phyloP scores from a whole-genome alignment of 2,888 invertebrate species.

The Piscicola geometra region DNA sequence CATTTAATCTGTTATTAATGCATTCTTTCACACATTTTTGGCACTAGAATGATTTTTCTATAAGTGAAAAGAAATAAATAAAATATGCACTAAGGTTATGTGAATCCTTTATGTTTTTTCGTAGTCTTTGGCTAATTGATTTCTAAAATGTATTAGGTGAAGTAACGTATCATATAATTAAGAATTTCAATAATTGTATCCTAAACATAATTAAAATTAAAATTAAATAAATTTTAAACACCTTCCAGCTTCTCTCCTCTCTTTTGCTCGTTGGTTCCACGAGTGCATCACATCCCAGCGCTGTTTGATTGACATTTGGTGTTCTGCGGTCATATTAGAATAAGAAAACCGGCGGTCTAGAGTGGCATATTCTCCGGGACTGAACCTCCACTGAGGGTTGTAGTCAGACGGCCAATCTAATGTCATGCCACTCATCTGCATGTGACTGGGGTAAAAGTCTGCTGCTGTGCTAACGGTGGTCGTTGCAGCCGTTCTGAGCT shows the following conservation, averaged over 20 bases:
- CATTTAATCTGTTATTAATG: too few species aligned
- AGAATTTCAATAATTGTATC: too few species aligned
- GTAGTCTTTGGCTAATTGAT: too few species aligned
- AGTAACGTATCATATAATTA: too few species aligned
- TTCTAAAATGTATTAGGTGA: too few species aligned
- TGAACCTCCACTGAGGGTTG: slow-evolving; percentile 32
- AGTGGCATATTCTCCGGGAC: slow-evolving; percentile 35
- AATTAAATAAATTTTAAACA: too few species aligned
- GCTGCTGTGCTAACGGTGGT: slow-evolving; percentile 4
- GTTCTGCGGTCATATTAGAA: slow-evolving; percentile 32
- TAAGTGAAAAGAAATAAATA: too few species aligned
- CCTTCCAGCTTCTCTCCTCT: slow-evolving; percentile 16
- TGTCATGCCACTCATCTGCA: slow-evolving; percentile 3
- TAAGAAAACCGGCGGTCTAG: slow-evolving; percentile 34
- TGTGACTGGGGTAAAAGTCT: slow-evolving; percentile 28
- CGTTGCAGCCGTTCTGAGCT: background rate
- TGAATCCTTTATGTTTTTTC: too few species aligned
- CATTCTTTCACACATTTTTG: too few species aligned
- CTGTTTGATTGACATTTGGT: slow-evolving; percentile 23
- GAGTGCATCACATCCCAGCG: slow-evolving; percentile 31
- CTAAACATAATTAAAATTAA: too few species aligned
- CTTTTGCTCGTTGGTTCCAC: slow-evolving; percentile 29
- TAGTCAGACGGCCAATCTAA: slow-evolving; percentile 32
- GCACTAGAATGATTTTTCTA: too few species aligned
- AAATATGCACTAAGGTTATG: too few species aligned